These are phyloP conservation scores for Apogon hyalosoma DNA, from an alignment of 2,797 vertebrate species.

Conservation along the genomic window DNA sequence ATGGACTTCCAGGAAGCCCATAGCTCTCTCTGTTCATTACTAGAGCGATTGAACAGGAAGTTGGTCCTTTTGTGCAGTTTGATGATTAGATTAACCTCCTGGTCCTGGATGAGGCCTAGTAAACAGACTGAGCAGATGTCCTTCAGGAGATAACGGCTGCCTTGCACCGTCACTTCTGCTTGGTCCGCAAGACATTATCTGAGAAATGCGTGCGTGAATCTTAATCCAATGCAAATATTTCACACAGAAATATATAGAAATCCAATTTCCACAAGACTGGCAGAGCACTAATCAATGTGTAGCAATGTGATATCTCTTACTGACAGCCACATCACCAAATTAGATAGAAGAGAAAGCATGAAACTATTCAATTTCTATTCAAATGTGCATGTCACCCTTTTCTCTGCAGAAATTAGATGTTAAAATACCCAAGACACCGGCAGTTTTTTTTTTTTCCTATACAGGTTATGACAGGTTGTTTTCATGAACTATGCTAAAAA, in stretches of 20 bases:
- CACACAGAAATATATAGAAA: conserved; percentile 40
- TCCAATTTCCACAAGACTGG: conserved; percentile 25
- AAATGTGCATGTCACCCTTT: conserved; percentile 48
- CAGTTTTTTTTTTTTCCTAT: conserved; percentile 11
- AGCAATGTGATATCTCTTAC: conserved; percentile 40
- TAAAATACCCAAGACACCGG: conserved; percentile 36
- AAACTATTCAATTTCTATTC: conserved; percentile 76
- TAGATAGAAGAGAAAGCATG: conserved; percentile 59
- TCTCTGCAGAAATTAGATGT: conserved; percentile 48
- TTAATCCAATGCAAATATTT: conserved; percentile 66
- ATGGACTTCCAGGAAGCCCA: conserved; percentile 87
- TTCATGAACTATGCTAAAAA: conserved; percentile 26
- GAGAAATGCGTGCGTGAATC: conserved; percentile 71
- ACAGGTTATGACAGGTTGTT: conserved; percentile 48
- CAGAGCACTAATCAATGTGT: conserved; percentile 49
- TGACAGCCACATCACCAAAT: conserved; percentile 63
- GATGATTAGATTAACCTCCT: conserved; percentile 85
- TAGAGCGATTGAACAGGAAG: conserved; percentile 86
- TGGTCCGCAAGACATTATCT: conserved; percentile 66
- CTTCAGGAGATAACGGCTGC: conserved; percentile 85
- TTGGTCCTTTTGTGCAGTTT: conserved; percentile 82
- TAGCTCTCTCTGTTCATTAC: conserved; percentile 79
- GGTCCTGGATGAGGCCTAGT: conserved; percentile 76
- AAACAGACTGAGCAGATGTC: conserved; percentile 86
- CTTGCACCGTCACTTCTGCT: conserved; percentile 75